Evolutionary conservation across 2,888 invertebrate species (phyloP).

Genomic region (Rapana venosa): DNA sequence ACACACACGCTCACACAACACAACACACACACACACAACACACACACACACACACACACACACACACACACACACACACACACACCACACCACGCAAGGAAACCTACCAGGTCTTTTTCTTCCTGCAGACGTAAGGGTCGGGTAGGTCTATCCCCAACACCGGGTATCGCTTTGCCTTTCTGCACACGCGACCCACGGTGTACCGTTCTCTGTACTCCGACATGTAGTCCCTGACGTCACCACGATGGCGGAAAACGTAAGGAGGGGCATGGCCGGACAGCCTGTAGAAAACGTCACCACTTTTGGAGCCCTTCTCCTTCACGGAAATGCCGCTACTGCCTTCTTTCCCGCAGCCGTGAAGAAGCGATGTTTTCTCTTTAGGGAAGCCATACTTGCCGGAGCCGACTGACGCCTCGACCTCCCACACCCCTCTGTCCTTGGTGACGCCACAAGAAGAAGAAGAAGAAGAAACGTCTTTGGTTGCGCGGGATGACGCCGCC

Average conservation of each 20-base stretch:
- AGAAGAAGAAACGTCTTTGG: background rate
- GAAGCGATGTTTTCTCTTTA: background rate
- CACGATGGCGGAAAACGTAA: constrained; percentile 27
- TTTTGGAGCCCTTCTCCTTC: background rate
- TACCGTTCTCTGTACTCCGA: constrained; percentile 35
- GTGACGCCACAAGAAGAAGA: background rate
- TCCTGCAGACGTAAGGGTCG: constrained; percentile 36
- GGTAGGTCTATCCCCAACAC: constrained; percentile 41
- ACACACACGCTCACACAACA: no score
- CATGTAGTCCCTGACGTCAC: constrained; percentile 34
- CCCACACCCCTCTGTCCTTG: background rate
- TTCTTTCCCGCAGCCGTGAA: background rate
- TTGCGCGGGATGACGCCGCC: background rate
- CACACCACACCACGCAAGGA: no score
- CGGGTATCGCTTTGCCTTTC: constrained; percentile 19
- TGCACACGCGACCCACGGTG: constrained; percentile 39
- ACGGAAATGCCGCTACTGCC: background rate
- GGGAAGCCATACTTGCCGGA: background rate
- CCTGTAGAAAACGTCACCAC: constrained; percentile 14
- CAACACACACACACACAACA: no score
- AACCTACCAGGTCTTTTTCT: constrained; percentile 19
- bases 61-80: background rate
- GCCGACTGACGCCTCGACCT: background rate
- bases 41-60: background rate
- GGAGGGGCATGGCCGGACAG: constrained; percentile 5